Evolutionary conservation across 2,113 vertebrate genomes (phyloP).

Genomic region (Alces alces): DNA sequence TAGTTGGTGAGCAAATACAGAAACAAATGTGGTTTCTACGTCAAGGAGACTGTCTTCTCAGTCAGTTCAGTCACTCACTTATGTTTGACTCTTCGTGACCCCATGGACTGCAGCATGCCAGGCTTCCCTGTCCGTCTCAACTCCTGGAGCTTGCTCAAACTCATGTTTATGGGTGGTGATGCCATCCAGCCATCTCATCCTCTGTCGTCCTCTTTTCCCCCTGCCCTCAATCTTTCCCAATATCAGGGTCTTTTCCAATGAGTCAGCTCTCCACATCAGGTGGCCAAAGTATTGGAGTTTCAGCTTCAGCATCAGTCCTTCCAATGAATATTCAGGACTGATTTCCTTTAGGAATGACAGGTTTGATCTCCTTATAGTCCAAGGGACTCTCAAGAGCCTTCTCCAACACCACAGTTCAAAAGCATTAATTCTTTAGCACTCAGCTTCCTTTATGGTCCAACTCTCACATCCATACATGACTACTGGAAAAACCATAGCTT

Average conservation of each 20-base stretch:
- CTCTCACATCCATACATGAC: not conserved
- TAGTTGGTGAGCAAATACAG: not conserved
- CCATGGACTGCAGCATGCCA: not conserved
- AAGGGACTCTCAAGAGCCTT: not conserved
- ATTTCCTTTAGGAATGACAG: not conserved
- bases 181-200: not conserved
- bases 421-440: not conserved
- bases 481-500: not conserved
- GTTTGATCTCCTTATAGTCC: not conserved
- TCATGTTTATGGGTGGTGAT: not conserved
- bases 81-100: not conserved
- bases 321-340: not conserved
- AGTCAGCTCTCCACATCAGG: fast-evolving
- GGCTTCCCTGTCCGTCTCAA: not conserved
- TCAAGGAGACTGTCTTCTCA: not conserved
- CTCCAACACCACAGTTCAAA: not conserved
- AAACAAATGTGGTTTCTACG: not conserved
- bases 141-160: not conserved
- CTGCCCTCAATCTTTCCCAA: not conserved
- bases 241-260: not conserved
- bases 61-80: not conserved
- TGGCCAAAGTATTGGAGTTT: not conserved
- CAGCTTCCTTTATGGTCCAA: not conserved
- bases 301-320: not conserved
- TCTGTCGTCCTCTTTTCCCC: not conserved